phyloP scores from a whole-genome alignment of 1,140 invertebrate species.

The Trypoxylus dichotomus region DNA sequence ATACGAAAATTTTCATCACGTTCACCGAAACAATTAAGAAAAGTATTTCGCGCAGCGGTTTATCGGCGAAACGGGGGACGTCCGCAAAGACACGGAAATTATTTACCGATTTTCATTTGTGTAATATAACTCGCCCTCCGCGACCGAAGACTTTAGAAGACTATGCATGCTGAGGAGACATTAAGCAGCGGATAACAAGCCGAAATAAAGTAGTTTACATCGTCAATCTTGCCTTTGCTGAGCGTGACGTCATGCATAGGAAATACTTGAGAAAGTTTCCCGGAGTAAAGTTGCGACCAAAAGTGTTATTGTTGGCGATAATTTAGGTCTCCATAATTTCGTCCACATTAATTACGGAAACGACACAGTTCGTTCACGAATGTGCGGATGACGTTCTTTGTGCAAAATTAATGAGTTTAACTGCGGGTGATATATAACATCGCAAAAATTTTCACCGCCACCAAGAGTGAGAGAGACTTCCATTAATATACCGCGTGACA shows the following conservation, averaged over 20 bases:
- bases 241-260: constrained; percentile 23
- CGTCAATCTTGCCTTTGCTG: constrained; percentile 25
- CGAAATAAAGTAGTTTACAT: constrained; percentile 29
- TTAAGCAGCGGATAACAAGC: constrained; percentile 28
- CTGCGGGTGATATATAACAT: constrained; percentile 25
- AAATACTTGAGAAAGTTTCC: constrained; percentile 28
- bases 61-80: neutral
- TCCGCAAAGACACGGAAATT: constrained; percentile 12
- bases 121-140: constrained; percentile 16
- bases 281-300: constrained; percentile 24
- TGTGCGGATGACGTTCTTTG: constrained; percentile 42
- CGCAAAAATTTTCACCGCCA: constrained; percentile 18
- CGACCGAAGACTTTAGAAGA: constrained; percentile 2
- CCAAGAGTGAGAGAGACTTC: neutral
- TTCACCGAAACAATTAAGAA: constrained; percentile 16
- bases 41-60: constrained; percentile 14
- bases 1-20: constrained; percentile 17
- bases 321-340: constrained; percentile 36
- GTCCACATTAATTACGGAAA: constrained; percentile 41
- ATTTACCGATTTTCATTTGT: constrained; percentile 27
- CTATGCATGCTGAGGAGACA: constrained; percentile 24
- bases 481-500: constrained; percentile 21
- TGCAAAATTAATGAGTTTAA: constrained; percentile 39
- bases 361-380: constrained; percentile 39
- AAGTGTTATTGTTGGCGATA: constrained; percentile 31